Evolutionary conservation across 2,797 vertebrate genomes (phyloP).

Genomic region (Geranospiza caerulescens): DNA sequence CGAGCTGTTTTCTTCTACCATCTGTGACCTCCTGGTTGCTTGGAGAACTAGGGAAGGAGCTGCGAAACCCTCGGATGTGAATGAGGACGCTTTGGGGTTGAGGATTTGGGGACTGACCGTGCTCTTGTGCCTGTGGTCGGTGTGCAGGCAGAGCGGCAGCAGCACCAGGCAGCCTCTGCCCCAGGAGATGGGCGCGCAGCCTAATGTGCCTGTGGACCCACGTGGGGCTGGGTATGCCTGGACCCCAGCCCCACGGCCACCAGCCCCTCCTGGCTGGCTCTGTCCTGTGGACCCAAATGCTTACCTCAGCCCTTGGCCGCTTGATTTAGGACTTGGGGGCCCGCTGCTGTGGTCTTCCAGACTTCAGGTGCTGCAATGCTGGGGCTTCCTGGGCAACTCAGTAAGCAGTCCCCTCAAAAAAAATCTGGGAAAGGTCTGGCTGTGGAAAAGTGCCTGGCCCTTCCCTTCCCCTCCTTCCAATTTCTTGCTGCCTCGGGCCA

Average conservation of each 20-base stretch:
- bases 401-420: background rate
- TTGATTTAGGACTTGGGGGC: background rate
- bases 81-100: background rate
- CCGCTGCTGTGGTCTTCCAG: background rate
- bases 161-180: background rate
- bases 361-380: background rate
- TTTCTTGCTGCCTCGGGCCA: background rate
- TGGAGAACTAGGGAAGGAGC: background rate
- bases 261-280: background rate
- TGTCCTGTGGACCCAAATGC: background rate
- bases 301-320: background rate
- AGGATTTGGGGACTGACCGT: background rate
- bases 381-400: background rate
- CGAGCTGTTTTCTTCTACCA: background rate
- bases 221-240: background rate
- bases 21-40: background rate
- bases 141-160: background rate
- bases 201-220: background rate
- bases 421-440: background rate
- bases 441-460: background rate
- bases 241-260: background rate
- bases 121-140: rapidly evolving
- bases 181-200: background rate
- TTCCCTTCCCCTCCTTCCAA: background rate
- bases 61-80: background rate